Percentiles rank a stretch among this genome's conserved stretches.
Conservation (phyloP, 2,797 vertebrate species). For the Acanthis flammea region DNA sequence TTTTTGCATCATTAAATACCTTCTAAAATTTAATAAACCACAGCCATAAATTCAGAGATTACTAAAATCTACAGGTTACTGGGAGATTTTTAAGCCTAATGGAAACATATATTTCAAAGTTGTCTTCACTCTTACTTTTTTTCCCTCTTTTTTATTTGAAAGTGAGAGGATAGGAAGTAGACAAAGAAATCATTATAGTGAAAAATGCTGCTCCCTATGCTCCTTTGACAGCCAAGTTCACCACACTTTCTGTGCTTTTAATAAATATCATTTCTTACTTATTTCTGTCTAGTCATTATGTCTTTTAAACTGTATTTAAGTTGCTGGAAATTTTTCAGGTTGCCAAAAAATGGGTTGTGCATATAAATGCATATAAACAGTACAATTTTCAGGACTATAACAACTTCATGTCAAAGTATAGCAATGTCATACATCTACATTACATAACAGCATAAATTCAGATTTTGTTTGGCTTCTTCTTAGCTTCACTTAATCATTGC, state of each 20-base stretch:
- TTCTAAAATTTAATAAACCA: neutral
- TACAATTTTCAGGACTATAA: neutral
- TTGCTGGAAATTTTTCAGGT: neutral
- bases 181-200: neutral
- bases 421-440: neutral
- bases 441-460: neutral
- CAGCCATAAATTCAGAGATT: neutral
- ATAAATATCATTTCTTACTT: neutral
- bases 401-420: neutral
- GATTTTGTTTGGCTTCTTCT: neutral
- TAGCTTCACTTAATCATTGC: neutral
- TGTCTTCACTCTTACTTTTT: neutral
- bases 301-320: neutral
- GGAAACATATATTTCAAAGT: neutral
- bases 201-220: neutral
- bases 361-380: neutral
- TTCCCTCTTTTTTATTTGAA: neutral
- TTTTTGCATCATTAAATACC: neutral
- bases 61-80: neutral
- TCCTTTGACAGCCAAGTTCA: neutral
- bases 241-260: neutral
- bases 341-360: neutral
- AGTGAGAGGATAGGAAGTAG: neutral
- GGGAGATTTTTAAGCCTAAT: neutral
- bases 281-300: neutral